Evolutionary conservation across 92 coral and sea anemone genomes (phyloP), one percentile per base, ranked within the genome.

Genomic region (Siderastrea radians): DNA sequence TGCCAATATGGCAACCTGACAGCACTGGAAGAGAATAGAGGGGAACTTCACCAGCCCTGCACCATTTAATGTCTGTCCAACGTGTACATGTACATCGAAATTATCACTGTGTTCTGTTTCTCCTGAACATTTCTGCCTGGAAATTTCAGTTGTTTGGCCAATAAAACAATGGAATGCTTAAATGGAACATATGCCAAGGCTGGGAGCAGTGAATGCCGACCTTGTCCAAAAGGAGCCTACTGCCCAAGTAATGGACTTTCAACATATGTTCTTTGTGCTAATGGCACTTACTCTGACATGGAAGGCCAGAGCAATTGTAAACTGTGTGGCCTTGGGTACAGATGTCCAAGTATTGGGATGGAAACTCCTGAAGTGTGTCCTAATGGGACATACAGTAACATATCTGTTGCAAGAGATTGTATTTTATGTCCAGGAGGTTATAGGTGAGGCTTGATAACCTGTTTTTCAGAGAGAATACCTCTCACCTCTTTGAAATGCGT

Each of bases 141-240:
- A 10, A 5, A 38, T 81, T 67, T 54, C 79, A 90, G 94, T 71
- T 90, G 96, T 90, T 64, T 78, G 94, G 96, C 57, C 94, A 95
- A 73, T 61, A 65, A 62, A 78, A 94, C 94, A 12, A 68, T 87
- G 6, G 87, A 86, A 43, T 95, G 98, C 69, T 75, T 10, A 59
- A 67, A 82, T 61, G 95, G 96, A 8, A 65, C 87, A 10, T 95
- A 80, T 89, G 87, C 98, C 6, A 75, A 86, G 0, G 74, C 84
- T 46, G 95, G 96, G 54, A 75, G 84, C 26, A 67, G 71, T 71
- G 71, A 87, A 69, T 96, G 98, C 46, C 69, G 77, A 55, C 14
- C 67, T 0, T 96, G 98, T 80, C 98, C 95, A 45, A 93, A 86
- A 74, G 98, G 98, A 26, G 89, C 96, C 69, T 83, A 82, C 26